These are phyloP conservation scores for Chloroclystis v-ata DNA, from an alignment of 2,888 invertebrate species.

Conservation along the genomic window DNA sequence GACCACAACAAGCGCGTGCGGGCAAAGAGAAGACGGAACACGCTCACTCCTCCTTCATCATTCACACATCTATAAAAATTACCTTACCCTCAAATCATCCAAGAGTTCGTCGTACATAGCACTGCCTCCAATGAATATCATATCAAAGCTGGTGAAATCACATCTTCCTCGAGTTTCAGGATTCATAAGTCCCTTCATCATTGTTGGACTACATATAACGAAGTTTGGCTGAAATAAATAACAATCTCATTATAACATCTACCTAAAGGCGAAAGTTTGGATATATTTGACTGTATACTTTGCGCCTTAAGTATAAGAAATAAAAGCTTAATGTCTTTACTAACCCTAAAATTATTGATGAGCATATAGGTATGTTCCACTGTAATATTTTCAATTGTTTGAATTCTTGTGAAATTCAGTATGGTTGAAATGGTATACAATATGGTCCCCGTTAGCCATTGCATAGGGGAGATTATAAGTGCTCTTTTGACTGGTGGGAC, in stretches of 20 bases:
- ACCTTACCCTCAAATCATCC: constrained; percentile 47
- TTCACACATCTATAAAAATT: too few species aligned
- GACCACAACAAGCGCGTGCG: too few species aligned
- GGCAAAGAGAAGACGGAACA: too few species aligned
- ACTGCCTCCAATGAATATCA: constrained; percentile 49
- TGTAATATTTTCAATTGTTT: constrained; percentile 36
- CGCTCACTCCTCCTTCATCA: too few species aligned
- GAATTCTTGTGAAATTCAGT: constrained; percentile 42
- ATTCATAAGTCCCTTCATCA: constrained; percentile 45
- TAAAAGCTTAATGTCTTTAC: not conserved
- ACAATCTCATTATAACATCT: too few species aligned
- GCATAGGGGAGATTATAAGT: constrained; percentile 42
- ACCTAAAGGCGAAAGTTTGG: too few species aligned
- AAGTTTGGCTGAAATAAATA: constrained; percentile 47
- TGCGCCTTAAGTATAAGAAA: too few species aligned
- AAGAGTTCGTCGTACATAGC: constrained; percentile 44
- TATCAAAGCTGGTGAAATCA: constrained; percentile 50
- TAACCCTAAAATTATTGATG: constrained; percentile 49
- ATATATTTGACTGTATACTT: not conserved
- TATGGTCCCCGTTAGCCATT: constrained; percentile 48
- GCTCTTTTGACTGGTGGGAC: constrained; percentile 38
- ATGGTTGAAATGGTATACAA: constrained; percentile 37
- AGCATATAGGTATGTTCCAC: constrained; percentile 38
- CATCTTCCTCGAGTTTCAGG: constrained; percentile 38
- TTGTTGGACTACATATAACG: constrained; percentile 47